phyloP scores from a whole-genome alignment of 2,888 invertebrate species.

The Reticulitermes lucifugus region DNA sequence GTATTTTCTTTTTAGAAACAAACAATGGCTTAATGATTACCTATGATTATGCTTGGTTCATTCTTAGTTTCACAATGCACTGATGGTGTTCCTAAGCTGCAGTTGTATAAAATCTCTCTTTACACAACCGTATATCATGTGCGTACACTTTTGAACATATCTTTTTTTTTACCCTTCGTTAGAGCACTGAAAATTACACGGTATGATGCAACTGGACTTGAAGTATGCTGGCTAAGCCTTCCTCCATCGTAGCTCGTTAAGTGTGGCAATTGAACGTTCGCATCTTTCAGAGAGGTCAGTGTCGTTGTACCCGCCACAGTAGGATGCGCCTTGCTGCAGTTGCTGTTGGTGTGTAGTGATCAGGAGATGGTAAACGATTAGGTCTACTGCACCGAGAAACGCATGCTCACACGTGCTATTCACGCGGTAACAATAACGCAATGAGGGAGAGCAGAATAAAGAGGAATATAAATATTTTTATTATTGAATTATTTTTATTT shows the following conservation, averaged over 20 bases:
- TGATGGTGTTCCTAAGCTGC: not conserved
- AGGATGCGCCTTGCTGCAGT: no score
- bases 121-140: not conserved
- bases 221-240: not conserved
- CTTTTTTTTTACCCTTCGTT: conserved; percentile 1
- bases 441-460: no score
- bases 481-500: no score
- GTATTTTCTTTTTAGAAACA: conserved; percentile 15
- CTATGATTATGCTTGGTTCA: conserved; percentile 2
- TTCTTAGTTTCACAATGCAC: conserved; percentile 9
- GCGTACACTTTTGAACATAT: not conserved
- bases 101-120: not conserved
- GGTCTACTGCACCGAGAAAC: no score
- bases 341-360: no score
- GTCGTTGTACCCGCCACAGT: no score
- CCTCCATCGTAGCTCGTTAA: not conserved
- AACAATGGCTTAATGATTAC: conserved; percentile 22
- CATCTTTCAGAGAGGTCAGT: no score
- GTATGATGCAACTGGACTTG: not conserved
- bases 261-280: not conserved
- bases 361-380: no score
- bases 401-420: no score
- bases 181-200: conserved; percentile 12
- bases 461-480: no score
- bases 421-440: no score